Base-by-base conservation (phyloP, 1,140 invertebrate genomes). In the Papilio polytes region DNA sequence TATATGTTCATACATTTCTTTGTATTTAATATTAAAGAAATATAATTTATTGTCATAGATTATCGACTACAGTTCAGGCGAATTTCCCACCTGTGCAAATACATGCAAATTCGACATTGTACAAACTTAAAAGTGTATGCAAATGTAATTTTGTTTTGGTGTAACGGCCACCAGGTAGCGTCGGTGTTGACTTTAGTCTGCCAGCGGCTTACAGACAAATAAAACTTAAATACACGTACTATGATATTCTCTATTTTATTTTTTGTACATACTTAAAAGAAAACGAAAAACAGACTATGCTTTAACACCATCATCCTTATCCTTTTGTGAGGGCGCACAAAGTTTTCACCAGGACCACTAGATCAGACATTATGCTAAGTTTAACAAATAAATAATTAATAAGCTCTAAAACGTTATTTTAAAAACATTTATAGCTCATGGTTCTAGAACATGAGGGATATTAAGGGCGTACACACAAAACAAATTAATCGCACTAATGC, bases 61-160 rank as follows among this genome's bases (percentile, higher is more conserved):
- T 63, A 63, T 70, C 63, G 63, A 70, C 63, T 70, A 8, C 15
- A 74, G 36, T 74, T 41, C n/a, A 41, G 36, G n/a, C 41, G 4
- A 74, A 74, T 74, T 46, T 48, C n/a, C 20, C 44, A 76, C 46
- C 46, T 76, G 74, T 76, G 10, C 6, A 76, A 76, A 76, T 51
- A 76, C 12, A 76, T 51, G 74, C 46, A 76, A 76, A 76, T 76
- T 76, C 44, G 46, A 53, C 74, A 76, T 76, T 76, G 46, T 76
- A 76, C 44, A 48, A 76, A 76, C 72, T 44, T 46, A 46, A 73
- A 73, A 44, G 31, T 73, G 72, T 73, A 73, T 73, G 31, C 63
- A 70, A 70, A 46, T 73, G 72, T 46, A 44, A 73, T 73, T 41
- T 73, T 46, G 41, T 73, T 73, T 73, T 73, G 18, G 36, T 44